Conservation (phyloP, 2,888 invertebrate species). For the Fragum fragum region DNA sequence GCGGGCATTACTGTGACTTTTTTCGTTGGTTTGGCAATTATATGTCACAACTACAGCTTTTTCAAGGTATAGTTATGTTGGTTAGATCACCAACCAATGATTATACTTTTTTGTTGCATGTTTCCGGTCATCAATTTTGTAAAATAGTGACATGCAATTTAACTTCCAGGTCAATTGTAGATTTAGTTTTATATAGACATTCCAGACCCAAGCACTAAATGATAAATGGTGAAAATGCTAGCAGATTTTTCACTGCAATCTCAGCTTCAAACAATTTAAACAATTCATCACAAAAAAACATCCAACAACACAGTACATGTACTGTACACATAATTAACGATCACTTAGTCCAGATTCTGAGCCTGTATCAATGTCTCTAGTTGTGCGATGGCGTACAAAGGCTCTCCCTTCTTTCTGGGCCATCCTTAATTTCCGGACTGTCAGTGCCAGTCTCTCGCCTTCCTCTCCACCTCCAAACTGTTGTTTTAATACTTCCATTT, state of each 20-base stretch:
- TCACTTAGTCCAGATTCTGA: conserved; percentile 62
- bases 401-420: conserved; percentile 79
- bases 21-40: too few relatives aligned
- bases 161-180: too few relatives aligned
- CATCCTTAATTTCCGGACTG: conserved; percentile 76
- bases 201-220: neutral
- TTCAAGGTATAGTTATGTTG: too few relatives aligned
- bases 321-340: neutral
- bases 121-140: too few relatives aligned
- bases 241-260: neutral
- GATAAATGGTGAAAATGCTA: neutral
- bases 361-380: conserved; percentile 47
- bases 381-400: conserved; percentile 57
- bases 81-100: too few relatives aligned
- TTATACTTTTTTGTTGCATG: too few relatives aligned
- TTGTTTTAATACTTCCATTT: conserved; percentile 73
- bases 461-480: conserved; percentile 79
- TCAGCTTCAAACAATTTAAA: neutral
- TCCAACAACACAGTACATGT: neutral
- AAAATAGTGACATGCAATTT: too few relatives aligned
- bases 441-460: conserved; percentile 79
- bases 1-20: too few relatives aligned
- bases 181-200: too few relatives aligned
- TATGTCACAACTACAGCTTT: too few relatives aligned
- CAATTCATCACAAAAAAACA: neutral